Percentiles rank a stretch among this genome's conserved stretches.
Conservation (phyloP, 1,140 invertebrate species). For the Caenorhabditis brenneri region DNA sequence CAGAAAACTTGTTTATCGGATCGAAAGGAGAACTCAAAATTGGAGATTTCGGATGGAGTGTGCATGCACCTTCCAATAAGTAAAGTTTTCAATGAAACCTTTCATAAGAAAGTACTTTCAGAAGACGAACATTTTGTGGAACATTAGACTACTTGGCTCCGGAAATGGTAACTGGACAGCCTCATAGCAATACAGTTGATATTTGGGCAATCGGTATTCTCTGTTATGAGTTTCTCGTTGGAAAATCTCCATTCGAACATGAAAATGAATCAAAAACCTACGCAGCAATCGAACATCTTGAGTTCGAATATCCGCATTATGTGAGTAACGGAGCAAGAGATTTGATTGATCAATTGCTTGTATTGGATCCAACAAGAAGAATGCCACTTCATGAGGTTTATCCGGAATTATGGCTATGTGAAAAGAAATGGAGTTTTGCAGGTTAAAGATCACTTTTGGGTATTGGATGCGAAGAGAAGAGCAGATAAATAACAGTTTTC, state of each 20-base stretch:
- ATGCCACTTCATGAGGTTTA: conserved; percentile 29
- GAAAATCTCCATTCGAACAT: conserved; percentile 75
- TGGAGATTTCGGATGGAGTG: conserved; percentile 74
- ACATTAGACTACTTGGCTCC: conserved; percentile 91
- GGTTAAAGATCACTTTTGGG: too few species aligned
- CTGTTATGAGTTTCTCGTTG: conserved; percentile 91
- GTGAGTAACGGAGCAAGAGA: conserved; percentile 40
- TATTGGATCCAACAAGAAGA: not conserved
- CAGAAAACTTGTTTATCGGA: conserved; percentile 71
- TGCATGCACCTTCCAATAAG: conserved; percentile 72
- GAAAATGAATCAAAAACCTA: conserved; percentile 76
- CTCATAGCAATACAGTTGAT: conserved; percentile 76
- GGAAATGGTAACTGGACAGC: conserved; percentile 83
- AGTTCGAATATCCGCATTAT: not conserved
- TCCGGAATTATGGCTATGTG: too few species aligned
- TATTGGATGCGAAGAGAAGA: too few species aligned
- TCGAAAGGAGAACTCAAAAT: conserved; percentile 72
- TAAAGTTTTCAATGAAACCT: not conserved
- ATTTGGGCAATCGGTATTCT: conserved; percentile 80
- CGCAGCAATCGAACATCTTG: conserved; percentile 80
- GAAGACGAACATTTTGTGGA: conserved; percentile 73
- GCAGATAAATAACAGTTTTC: too few species aligned
- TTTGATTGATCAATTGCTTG: conserved; percentile 32
- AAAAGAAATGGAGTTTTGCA: too few species aligned
- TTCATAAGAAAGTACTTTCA: not conserved